Conservation (phyloP, 1,140 invertebrate species). For the Tribolium castaneum region DNA sequence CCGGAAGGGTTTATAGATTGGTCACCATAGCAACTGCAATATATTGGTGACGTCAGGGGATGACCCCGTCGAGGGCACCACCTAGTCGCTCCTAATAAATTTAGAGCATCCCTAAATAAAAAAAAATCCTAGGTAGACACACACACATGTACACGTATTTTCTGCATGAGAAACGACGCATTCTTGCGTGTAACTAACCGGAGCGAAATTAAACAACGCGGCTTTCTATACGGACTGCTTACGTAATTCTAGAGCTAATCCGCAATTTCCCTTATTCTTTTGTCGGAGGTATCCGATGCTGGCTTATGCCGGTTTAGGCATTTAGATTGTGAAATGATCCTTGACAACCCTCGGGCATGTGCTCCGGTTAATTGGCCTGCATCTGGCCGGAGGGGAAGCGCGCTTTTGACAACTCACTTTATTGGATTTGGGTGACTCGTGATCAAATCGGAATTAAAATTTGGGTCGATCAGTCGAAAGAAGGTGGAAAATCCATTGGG, state of each 20-base stretch:
- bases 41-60: neutral
- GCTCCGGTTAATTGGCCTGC: conserved; percentile 2
- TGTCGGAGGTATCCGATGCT: neutral
- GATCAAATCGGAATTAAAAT: neutral
- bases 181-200: conserved; percentile 32
- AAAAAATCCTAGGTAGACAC: neutral
- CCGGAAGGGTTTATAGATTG: conserved; percentile 11
- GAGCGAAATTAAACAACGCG: conserved; percentile 29
- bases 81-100: neutral
- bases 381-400: neutral
- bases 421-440: neutral
- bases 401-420: neutral
- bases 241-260: conserved; percentile 15
- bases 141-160: neutral
- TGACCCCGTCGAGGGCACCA: neutral
- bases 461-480: neutral
- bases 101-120: neutral
- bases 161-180: conserved; percentile 29
- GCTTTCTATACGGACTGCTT: conserved; percentile 6
- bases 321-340: conserved; percentile 26
- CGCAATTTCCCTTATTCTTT: conserved; percentile 28
- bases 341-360: neutral
- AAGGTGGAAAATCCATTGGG: no score
- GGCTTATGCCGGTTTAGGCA: neutral
- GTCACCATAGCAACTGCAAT: neutral